Percentiles rank a stretch among this genome's conserved stretches.
These are phyloP conservation scores for Stylophora pistillata DNA, from an alignment of 64 coral and sea anemone genomes.

Conservation along the genomic window DNA sequence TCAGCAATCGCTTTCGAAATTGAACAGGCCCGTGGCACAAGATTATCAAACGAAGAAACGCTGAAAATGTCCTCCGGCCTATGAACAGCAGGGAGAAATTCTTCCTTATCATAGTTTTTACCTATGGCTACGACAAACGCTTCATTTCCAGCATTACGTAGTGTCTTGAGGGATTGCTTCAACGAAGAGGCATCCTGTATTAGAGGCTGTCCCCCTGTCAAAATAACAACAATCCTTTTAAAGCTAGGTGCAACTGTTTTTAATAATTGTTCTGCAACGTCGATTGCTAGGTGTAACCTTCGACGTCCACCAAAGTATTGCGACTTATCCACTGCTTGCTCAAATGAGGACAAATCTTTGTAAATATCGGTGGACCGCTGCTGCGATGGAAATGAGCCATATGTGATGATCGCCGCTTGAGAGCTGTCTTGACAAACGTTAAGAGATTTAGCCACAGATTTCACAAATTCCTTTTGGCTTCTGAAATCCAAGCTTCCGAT, in stretches of 20 bases:
- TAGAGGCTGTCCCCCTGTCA: conserved; percentile 22
- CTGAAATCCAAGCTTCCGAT: conserved; percentile 28
- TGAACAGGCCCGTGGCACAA: conserved; percentile 10
- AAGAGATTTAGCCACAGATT: conserved; percentile 30
- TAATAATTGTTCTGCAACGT: background rate
- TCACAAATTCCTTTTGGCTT: conserved; percentile 55
- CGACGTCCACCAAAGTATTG: conserved; percentile 34
- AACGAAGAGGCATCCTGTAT: background rate
- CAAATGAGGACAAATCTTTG: background rate
- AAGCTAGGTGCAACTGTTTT: background rate
- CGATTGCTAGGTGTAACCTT: conserved; percentile 27
- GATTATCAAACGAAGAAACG: conserved; percentile 27
- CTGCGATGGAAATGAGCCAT: background rate
- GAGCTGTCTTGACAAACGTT: conserved; percentile 47
- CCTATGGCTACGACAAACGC: conserved; percentile 49
- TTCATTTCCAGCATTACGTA: conserved; percentile 4
- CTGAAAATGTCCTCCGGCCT: conserved; percentile 33
- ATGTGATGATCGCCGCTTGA: conserved; percentile 50
- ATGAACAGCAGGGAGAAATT: conserved; percentile 28
- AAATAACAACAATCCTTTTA: conserved; percentile 16
- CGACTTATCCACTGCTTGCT: conserved; percentile 16
- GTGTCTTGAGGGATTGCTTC: conserved; percentile 26
- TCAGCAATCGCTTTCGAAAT: conserved; percentile 46
- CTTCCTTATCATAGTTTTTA: background rate
- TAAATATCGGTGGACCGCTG: background rate